phyloP scores from a whole-genome alignment of 2,113 vertebrate genomes.

The Cynopterus brachyotis region DNA sequence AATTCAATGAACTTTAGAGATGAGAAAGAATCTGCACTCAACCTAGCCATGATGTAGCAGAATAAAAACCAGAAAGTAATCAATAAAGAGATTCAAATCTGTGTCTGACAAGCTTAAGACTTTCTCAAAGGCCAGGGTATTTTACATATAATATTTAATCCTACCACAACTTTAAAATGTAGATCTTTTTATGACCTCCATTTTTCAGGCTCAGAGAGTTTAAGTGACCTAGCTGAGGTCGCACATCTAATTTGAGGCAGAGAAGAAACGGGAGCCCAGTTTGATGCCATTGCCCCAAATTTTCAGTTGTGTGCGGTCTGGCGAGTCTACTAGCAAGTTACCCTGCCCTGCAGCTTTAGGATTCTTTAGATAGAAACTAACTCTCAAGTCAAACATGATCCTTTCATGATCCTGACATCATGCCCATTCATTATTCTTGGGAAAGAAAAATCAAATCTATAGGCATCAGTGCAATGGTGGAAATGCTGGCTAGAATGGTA shows the following conservation, averaged over 20 bases:
- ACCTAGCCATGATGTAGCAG: background rate
- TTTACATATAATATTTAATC: background rate
- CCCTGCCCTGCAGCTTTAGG: background rate
- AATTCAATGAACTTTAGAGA: background rate
- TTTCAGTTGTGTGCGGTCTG: background rate
- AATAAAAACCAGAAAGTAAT: background rate
- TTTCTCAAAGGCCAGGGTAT: background rate
- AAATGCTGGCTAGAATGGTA: background rate
- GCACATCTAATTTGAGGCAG: background rate
- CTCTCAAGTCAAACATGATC: background rate
- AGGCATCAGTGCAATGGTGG: background rate
- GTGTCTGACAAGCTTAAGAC: background rate
- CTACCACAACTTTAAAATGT: background rate
- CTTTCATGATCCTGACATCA: background rate
- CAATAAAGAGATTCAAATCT: conserved; percentile 3
- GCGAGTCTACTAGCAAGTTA: background rate
- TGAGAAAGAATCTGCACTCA: background rate
- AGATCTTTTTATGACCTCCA: background rate
- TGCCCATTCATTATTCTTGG: background rate
- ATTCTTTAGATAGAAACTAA: background rate
- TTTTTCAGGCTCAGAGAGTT: background rate
- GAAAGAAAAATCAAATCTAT: background rate
- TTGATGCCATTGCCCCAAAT: background rate
- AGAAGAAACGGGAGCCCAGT: background rate
- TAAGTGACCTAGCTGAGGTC: background rate